Percentiles rank a stretch among this genome's conserved stretches.
Evolutionary conservation across 2,113 vertebrate species (phyloP).

Genomic region (Scalopus aquaticus): DNA sequence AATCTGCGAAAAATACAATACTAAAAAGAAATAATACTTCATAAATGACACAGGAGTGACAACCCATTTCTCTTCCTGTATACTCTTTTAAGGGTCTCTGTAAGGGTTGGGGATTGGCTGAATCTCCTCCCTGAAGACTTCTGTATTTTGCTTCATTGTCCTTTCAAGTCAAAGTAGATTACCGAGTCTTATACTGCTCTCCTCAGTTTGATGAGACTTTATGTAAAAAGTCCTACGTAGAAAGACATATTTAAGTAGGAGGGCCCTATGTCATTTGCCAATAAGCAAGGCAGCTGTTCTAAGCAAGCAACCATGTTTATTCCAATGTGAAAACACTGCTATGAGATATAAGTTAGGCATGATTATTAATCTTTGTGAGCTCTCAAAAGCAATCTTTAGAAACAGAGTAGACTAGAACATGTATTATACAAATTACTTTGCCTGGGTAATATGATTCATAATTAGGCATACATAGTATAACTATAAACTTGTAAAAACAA

Average conservation of each 20-base stretch:
- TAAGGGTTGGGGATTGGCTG: neutral
- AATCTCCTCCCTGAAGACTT: neutral
- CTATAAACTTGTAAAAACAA: conserved; percentile 38
- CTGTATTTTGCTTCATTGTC: neutral
- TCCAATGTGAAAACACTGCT: conserved; percentile 24
- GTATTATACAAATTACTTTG: conserved; percentile 48
- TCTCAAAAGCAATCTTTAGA: conserved; percentile 44
- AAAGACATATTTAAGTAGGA: conserved; percentile 26
- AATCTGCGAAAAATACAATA: neutral
- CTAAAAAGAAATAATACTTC: neutral
- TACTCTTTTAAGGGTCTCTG: neutral
- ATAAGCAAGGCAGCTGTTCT: neutral
- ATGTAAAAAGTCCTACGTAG: neutral
- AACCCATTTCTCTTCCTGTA: neutral
- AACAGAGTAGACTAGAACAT: neutral
- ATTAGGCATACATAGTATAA: conserved; percentile 50
- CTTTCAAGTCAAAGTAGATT: neutral
- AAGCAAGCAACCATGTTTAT: neutral
- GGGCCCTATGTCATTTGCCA: conserved; percentile 13
- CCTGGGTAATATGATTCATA: conserved; percentile 12
- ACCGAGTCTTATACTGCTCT: neutral
- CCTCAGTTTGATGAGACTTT: neutral
- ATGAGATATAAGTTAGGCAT: neutral
- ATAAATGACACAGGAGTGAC: neutral
- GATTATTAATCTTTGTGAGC: conserved; percentile 46